Conservation (phyloP, 2,888 invertebrate species). For the Villa cingulata region DNA sequence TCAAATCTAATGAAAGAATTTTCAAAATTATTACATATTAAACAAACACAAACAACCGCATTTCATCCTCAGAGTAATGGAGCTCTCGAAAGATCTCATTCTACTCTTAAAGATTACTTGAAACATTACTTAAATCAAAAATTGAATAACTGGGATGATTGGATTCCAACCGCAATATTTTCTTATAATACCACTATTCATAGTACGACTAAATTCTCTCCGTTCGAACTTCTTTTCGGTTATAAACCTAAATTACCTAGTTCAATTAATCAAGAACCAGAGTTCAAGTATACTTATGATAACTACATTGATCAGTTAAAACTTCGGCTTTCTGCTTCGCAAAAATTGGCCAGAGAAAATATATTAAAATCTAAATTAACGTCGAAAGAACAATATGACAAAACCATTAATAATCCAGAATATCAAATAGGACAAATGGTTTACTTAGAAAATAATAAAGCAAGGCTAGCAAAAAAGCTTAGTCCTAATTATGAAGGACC, state of each 20-base stretch:
- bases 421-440: conserved; percentile 7
- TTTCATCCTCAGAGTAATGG: conserved; percentile 26
- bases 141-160: conserved; percentile 23
- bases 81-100: conserved; percentile 22
- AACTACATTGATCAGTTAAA: conserved; percentile 8
- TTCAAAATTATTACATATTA: conserved; percentile 22
- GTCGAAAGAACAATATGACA: conserved; percentile 7
- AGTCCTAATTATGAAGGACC: conserved; percentile 8
- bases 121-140: conserved; percentile 21
- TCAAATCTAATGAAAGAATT: conserved; percentile 23
- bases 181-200: conserved; percentile 23
- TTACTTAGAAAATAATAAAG: conserved; percentile 6
- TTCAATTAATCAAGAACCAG: conserved; percentile 2
- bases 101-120: conserved; percentile 18
- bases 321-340: conserved; percentile 6
- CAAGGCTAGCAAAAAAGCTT: conserved; percentile 4
- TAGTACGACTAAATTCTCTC: conserved; percentile 22
- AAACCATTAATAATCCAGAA: background rate
- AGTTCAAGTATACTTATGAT: conserved; percentile 9
- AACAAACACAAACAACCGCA: conserved; percentile 20
- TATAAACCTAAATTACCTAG: conserved; percentile 7
- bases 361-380: conserved; percentile 6
- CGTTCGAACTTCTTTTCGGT: conserved; percentile 15
- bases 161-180: conserved; percentile 21
- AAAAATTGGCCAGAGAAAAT: conserved; percentile 8